A percentile compares a stretch with the other conserved stretches of the same genome.
Conservation (phyloP, 2,888 invertebrate species). For the Trissolcus japonicus region DNA sequence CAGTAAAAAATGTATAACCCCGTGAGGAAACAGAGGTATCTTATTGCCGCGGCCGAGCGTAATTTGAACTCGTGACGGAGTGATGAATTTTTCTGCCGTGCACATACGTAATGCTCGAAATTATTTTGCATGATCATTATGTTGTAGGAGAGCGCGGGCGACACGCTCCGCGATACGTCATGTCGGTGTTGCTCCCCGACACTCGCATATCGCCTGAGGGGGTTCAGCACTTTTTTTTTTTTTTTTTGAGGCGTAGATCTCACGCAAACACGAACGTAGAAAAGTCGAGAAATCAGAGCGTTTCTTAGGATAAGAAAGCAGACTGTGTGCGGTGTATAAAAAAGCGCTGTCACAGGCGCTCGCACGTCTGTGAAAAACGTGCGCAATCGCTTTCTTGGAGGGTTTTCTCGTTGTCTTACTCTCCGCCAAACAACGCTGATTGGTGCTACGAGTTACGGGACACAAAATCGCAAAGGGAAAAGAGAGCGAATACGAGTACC, state of each 20-base stretch:
- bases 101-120: slow-evolving; percentile 14
- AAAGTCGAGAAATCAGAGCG: slow-evolving; percentile 40
- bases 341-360: slow-evolving; percentile 23
- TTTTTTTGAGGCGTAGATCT: slow-evolving; percentile 31
- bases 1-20: too few species aligned
- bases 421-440: slow-evolving; percentile 23
- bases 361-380: slow-evolving; percentile 19
- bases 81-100: not conserved
- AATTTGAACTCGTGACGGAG: slow-evolving; percentile 3
- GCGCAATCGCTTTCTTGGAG: slow-evolving; percentile 20
- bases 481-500: not conserved
- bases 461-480: slow-evolving; percentile 33
- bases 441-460: slow-evolving; percentile 32
- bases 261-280: slow-evolving; percentile 37
- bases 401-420: slow-evolving; percentile 3
- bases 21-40: too few species aligned
- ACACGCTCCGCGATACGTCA: slow-evolving; percentile 26
- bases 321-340: not conserved
- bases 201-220: slow-evolving; percentile 26
- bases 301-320: slow-evolving; percentile 14
- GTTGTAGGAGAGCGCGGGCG: slow-evolving; percentile 3
- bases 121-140: slow-evolving; percentile 28
- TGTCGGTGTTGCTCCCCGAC: slow-evolving; percentile 33
- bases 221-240: slow-evolving; percentile 8
- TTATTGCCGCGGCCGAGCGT: too few species aligned